Percentiles rank a stretch among this genome's conserved stretches.
Evolutionary conservation across 2,888 invertebrate species (phyloP).

Genomic region (Drosophila lacicola): DNA sequence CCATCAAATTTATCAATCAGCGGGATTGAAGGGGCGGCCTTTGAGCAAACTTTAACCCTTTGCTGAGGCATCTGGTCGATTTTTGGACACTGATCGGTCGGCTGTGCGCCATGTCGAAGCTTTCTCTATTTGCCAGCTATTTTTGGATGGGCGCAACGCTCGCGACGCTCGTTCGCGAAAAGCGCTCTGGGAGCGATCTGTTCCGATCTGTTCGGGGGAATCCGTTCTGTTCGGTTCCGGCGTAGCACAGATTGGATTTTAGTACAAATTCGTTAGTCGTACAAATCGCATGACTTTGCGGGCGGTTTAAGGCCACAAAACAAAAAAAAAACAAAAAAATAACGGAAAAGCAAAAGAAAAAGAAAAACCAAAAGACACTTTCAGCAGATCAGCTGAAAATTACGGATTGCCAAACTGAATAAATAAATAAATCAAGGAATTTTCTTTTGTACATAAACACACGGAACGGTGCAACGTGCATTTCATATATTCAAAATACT

Average conservation of each 20-base stretch:
- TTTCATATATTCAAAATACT: conserved; percentile 33
- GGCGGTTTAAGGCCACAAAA: conserved; percentile 36
- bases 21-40: conserved; percentile 47
- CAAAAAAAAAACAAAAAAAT: conserved; percentile 29
- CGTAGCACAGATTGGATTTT: conserved; percentile 64
- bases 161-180: conserved; percentile 48
- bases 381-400: conserved; percentile 48
- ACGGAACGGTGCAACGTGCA: conserved; percentile 64
- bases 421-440: conserved; percentile 70
- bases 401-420: conserved; percentile 63
- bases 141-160: conserved; percentile 38
- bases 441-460: conserved; percentile 13
- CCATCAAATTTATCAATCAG: conserved; percentile 48
- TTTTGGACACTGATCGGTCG: background rate
- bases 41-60: conserved; percentile 57
- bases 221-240: conserved; percentile 36
- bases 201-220: conserved; percentile 9
- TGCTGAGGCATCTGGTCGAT: conserved; percentile 19
- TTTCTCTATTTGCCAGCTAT: conserved; percentile 49
- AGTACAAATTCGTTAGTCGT: conserved; percentile 74
- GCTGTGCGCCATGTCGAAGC: background rate
- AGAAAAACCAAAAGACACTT: conserved; percentile 23
- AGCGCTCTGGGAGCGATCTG: conserved; percentile 33
- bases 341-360: conserved; percentile 3
- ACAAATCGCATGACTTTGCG: conserved; percentile 68